Base-by-base conservation (phyloP, 2,797 vertebrate genomes). In the Dryobates pubescens region DNA sequence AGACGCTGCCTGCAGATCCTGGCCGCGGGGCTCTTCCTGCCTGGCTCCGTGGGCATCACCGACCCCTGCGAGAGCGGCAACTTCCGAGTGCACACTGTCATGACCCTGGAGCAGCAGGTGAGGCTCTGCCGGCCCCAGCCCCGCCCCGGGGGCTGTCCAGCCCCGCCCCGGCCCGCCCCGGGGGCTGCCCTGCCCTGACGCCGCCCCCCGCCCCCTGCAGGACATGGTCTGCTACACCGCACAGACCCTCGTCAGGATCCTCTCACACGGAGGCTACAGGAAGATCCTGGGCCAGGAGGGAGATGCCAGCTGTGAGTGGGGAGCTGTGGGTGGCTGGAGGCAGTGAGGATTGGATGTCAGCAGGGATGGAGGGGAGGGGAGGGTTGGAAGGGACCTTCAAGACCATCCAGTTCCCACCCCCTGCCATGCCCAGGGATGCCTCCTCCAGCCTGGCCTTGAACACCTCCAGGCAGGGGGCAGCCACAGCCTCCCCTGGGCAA, bases 1-100 rank as follows among this genome's bases (percentile, higher is more conserved):
- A 99, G 99, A 95, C 99, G 99, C n/a, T 99, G 99, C 94, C 98
- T 99, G 26, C 99, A 99, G 98, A 99, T 99, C 98, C 89, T 99
- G 86, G 99, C 99, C 0, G 99, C 99, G 0, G 99, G 99, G 3
- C 98, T 99, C 14, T 99, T 99, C 89, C 97, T 99, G 26, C 99
- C 99, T 0, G 99, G 99, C 3, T 99, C 99, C 0, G 99, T 99
- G 1, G 99, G 99, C 3, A 99, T 99, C 97, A 99, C 99, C 0
- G 99, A 99, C 49, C 99, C 99, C 17, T 99, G 99, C 17, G 99
- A 99, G 96, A 99, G 99, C 0, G 99, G 99, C 0, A 99, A 99
- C 96, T 99, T 99, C 97, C 86, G 99, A 23, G 99, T 99, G 17
- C 99, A 99, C 97, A 99, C 99, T 0, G 99, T 99, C 38, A 99